These are phyloP conservation scores for Petaurus breviceps DNA, from an alignment of 2,113 vertebrate genomes.

Conservation along the genomic window DNA sequence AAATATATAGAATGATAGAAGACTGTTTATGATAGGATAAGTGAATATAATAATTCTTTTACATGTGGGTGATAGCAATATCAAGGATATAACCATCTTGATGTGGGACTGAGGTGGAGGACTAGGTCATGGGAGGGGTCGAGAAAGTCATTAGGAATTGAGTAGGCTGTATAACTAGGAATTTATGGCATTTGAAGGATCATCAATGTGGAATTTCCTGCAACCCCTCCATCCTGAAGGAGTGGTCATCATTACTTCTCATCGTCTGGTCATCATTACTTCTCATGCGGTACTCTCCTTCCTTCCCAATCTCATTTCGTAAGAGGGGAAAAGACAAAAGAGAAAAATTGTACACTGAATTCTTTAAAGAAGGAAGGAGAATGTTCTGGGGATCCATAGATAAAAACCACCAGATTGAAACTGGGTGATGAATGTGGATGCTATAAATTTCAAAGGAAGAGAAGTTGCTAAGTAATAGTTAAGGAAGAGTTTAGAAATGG, in stretches of 20 bases:
- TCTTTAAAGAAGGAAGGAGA: not conserved
- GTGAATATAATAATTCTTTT: not conserved
- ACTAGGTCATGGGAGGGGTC: not conserved
- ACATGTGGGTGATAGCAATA: not conserved
- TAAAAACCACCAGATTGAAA: not conserved
- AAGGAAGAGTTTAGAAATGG: not conserved
- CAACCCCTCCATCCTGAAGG: not conserved
- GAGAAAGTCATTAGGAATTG: not conserved
- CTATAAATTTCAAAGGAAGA: not conserved
- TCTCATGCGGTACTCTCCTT: not conserved
- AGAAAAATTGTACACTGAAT: not conserved
- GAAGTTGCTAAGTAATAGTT: not conserved
- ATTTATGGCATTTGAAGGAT: not conserved
- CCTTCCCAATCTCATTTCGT: not conserved
- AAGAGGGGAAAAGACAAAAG: not conserved
- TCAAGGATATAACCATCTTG: not conserved
- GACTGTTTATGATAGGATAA: not conserved
- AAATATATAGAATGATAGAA: not conserved
- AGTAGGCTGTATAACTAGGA: not conserved
- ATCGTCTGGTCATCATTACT: not conserved
- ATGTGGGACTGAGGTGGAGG: not conserved
- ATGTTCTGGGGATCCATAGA: not conserved
- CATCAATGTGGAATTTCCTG: not conserved
- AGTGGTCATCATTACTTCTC: not conserved
- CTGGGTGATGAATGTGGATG: not conserved